These are phyloP conservation scores for Gonatopus flavifemur DNA, from an alignment of 1,140 invertebrate species.

Conservation along the genomic window DNA sequence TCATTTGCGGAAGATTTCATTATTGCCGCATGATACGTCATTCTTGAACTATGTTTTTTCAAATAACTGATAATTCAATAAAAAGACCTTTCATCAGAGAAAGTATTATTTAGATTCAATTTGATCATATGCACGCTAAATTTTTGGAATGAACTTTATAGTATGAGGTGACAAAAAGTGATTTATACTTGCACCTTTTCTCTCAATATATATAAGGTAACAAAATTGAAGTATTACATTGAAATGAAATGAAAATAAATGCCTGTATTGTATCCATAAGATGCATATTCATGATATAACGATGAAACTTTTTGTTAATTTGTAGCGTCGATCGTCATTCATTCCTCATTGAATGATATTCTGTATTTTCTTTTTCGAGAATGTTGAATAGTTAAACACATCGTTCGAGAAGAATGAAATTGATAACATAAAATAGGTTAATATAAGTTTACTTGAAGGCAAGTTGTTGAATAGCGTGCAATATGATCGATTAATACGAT, in stretches of 20 bases:
- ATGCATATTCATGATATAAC: not conserved
- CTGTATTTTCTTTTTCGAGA: not conserved
- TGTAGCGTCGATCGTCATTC: no score
- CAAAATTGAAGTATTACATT: no score
- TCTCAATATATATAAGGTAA: no score
- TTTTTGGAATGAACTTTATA: no score
- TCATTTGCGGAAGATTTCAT: conserved; percentile 1
- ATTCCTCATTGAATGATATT: conserved; percentile 7
- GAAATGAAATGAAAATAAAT: no score
- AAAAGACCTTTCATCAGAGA: conserved; percentile 8
- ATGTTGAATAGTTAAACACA: not conserved
- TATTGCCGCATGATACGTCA: conserved; percentile 18
- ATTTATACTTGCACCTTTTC: no score
- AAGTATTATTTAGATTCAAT: conserved; percentile 20
- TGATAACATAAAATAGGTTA: not conserved
- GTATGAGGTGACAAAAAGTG: no score
- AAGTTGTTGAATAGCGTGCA: conserved; percentile 26
- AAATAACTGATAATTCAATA: not conserved
- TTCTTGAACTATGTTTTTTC: conserved; percentile 4
- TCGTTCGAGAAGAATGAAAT: not conserved
- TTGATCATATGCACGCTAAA: conserved; percentile 27
- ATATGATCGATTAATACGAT: conserved; percentile 28
- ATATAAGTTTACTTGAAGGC: not conserved
- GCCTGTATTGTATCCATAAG: not conserved
- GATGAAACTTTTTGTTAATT: no score